These are phyloP conservation scores for Tuta absoluta DNA, from an alignment of 2,888 invertebrate species.

Conservation along the genomic window DNA sequence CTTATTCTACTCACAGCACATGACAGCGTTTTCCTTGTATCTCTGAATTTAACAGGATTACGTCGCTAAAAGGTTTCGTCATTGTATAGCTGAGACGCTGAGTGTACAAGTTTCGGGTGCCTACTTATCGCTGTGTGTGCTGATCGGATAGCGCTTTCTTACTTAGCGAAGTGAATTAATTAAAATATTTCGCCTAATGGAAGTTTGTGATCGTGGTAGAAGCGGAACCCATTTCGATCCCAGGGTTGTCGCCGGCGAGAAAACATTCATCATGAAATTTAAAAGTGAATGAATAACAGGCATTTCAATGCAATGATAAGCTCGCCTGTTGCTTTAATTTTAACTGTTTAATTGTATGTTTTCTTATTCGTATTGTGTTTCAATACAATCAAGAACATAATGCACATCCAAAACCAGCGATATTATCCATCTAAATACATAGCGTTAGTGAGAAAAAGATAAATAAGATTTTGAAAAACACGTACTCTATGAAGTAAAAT, in stretches of 20 bases:
- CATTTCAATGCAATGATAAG: no score
- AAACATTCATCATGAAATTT: constrained; percentile 7
- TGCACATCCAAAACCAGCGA: no score
- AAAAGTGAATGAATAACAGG: no score
- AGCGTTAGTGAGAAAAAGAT: no score
- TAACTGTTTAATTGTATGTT: no score
- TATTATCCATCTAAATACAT: no score
- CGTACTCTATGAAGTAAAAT: no score
- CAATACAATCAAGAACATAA: no score
- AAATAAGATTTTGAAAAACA: no score
- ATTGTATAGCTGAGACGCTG: constrained; percentile 35
- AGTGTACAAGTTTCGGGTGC: constrained; percentile 27
- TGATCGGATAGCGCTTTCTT: constrained; percentile 38
- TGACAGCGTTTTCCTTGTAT: constrained; percentile 35
- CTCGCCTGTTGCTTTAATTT: no score
- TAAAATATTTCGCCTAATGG: constrained; percentile 43
- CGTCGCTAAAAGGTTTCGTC: constrained; percentile 46
- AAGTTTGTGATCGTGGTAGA: constrained; percentile 38
- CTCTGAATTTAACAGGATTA: constrained; percentile 38
- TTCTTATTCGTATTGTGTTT: no score
- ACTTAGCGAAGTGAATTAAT: constrained; percentile 41
- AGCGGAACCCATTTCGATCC: constrained; percentile 30
- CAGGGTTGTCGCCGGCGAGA: constrained; percentile 28
- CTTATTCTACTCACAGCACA: constrained; percentile 40
- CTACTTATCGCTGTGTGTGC: constrained; percentile 33